Evolutionary conservation across 2,888 invertebrate species (phyloP), one percentile per base, ranked within the genome.

Genomic region (Volucella bombylans): DNA sequence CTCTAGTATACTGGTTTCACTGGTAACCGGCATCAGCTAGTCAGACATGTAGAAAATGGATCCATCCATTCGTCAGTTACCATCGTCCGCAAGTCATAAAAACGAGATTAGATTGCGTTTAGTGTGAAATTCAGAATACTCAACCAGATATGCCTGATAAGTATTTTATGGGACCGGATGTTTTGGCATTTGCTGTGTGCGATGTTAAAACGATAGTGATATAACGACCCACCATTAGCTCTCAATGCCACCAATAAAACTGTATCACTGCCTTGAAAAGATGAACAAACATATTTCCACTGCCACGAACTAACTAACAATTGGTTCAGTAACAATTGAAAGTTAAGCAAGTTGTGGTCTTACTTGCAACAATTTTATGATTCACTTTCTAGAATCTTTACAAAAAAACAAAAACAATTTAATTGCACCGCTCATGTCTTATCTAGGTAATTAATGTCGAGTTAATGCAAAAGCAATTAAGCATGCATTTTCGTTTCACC

Each of bases 401-500:
- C 11, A 39, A 62, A 23, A 50, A 71, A 12, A 67, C 39, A 62
- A 14, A 47, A 18, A 10, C 4, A 49, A 69, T 77, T 49, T 64
- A 78, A 78, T n/a, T 50, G 55, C 61, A 45, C 59, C 55, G 41
- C 57, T 64, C 49, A 23, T 64, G 41, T 57, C 31, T 31, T 31
- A 31, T 31, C 31, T 31, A 31, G 31, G 31, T 31, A 31, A 31
- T 31, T 69, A 49, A 62, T 43, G 57, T 64, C 49, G 71, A 71
- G 50, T 43, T 71, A 78, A 78, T 78, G 69, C 64, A 64, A 78
- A 57, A 15, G 9, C 43, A 50, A 67, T 45, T 69, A 23, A 62
- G 49, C 50, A 64, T 78, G 69, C 69, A 78, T 64, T 78, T 78
- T 64, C n/a, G 64, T 71, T 71, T 78, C 62, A 78, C 78, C 78